Conservation (phyloP, 2,797 vertebrate species). For the Peromyscus eremicus region DNA sequence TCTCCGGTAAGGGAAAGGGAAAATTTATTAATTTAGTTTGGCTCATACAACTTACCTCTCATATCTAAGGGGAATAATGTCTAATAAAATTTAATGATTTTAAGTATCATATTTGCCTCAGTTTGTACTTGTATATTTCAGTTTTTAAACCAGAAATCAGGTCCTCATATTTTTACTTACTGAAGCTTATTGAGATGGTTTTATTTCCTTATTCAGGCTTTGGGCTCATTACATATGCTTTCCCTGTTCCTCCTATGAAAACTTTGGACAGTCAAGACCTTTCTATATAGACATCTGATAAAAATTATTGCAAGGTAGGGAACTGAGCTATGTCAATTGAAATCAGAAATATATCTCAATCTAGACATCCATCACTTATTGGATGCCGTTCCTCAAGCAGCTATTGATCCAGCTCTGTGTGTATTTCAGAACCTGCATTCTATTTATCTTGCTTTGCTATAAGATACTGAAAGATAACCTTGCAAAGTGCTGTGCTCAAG, state of each 20-base stretch:
- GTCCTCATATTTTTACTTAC: neutral
- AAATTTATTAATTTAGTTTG: conserved; percentile 12
- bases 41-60: conserved; percentile 24
- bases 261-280: neutral
- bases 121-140: conserved; percentile 51
- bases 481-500: conserved; percentile 29
- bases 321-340: conserved; percentile 29
- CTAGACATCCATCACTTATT: conserved; percentile 34
- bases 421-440: conserved; percentile 46
- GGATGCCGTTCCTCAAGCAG: conserved; percentile 49
- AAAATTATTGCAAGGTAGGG: conserved; percentile 60
- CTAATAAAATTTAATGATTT: conserved; percentile 57
- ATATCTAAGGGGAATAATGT: conserved; percentile 17
- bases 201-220: conserved; percentile 40
- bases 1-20: conserved; percentile 34
- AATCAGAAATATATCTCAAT: conserved; percentile 55
- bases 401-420: conserved; percentile 60
- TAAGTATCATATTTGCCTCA: conserved; percentile 3
- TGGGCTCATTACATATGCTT: conserved; percentile 23
- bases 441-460: conserved; percentile 35
- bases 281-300: conserved; percentile 53
- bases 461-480: conserved; percentile 41
- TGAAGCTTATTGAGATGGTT: conserved; percentile 13
- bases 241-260: conserved; percentile 22
- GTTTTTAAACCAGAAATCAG: conserved; percentile 44